Base-by-base conservation (phyloP, 2,113 vertebrate genomes). In the Tenrec ecaudatus region DNA sequence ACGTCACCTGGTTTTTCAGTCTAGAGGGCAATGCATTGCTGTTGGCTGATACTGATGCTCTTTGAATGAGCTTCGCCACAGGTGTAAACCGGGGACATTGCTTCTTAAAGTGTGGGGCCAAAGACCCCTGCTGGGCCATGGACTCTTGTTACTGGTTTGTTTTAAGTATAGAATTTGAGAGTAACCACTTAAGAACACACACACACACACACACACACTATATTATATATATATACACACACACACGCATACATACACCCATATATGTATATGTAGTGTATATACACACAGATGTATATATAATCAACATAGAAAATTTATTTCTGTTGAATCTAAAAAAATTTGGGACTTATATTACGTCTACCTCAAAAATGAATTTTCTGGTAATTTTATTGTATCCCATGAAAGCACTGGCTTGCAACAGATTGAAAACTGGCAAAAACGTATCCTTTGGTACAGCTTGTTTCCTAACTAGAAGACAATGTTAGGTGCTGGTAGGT, bases 321-420 rank as follows among this genome's bases (percentile, higher is more conserved):
- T 57, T 10, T 16, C 25, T 92, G 62, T 38, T 86, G 43, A 93
- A 77, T 69, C n/a, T 88, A 86, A 94, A 91, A 78, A 86, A 86
- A 76, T n/a, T 23, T 64, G 22, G 53, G 12, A 36, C 7, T 78
- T 60, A 3, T 20, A 3, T 89, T 92, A 68, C 43, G 27, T 77
- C 9, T 73, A 58, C 43, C 64, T 88, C 83, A 20, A 82, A 82
- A 73, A 60, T 31, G 7, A 10, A 60, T 40, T 89, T 58, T 73
- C 77, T 57, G 16, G 27, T 58, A 77, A 40, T 73, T 66, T 38
- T 84, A 73, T 47, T 58, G 43, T 75, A 36, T 79, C 86, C 90
- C 82, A 90, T 3, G 68, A 78, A 95, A 92, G 8, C 40, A 40
- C 92, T 89, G 33, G 14, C 38, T 19, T 69, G 9, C 43, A 33